These are phyloP conservation scores for Rhea americana DNA, from an alignment of 2,113 vertebrate genomes.

Conservation along the genomic window DNA sequence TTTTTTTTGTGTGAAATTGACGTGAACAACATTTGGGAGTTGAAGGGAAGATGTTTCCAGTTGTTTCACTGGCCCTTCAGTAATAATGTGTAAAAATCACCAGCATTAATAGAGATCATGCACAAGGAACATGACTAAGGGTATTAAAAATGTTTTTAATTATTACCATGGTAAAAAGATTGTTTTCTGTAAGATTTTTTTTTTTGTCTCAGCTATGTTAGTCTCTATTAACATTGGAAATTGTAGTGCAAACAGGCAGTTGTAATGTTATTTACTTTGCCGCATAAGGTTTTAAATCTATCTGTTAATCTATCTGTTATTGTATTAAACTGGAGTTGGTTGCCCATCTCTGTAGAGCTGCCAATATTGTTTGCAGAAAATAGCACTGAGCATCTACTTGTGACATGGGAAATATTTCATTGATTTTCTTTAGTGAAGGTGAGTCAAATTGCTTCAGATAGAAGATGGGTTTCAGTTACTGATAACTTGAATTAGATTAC, in stretches of 20 bases:
- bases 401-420: background rate
- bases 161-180: background rate
- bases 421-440: background rate
- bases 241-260: rapidly evolving
- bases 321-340: background rate
- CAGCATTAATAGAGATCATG: background rate
- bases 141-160: background rate
- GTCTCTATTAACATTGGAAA: background rate
- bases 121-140: background rate
- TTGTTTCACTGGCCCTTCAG: background rate
- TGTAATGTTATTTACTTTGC: background rate
- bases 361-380: background rate
- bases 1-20: constrained; percentile 23
- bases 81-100: background rate
- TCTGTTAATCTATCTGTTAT: background rate
- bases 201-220: background rate
- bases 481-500: background rate
- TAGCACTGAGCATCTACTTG: background rate
- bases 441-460: background rate
- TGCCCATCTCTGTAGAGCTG: background rate
- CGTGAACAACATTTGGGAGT: constrained; percentile 4
- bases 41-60: constrained; percentile 25
- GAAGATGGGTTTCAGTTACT: background rate
- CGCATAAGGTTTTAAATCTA: background rate
- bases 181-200: background rate